Evolutionary conservation across 2,113 vertebrate genomes (phyloP).

Genomic region (Sinocyclocheilus grahami): DNA sequence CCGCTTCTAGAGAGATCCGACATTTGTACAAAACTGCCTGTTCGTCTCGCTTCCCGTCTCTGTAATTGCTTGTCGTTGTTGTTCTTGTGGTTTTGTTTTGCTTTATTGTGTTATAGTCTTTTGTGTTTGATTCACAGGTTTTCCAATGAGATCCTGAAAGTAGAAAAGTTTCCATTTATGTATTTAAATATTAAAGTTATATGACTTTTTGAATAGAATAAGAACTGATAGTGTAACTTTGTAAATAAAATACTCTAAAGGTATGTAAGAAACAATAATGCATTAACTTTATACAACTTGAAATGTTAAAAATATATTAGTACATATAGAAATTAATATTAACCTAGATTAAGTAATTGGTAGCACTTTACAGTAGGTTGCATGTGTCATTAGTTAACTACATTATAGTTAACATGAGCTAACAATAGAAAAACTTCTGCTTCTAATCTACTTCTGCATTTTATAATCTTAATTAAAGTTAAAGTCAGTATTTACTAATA

Average conservation of each 20-base stretch:
- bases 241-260: background rate
- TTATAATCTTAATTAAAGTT: background rate
- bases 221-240: background rate
- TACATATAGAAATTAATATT: background rate
- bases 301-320: background rate
- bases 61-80: slow-evolving; percentile 39
- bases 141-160: slow-evolving; percentile 87
- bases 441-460: background rate
- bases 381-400: background rate
- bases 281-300: background rate
- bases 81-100: slow-evolving; percentile 55
- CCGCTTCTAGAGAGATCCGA: slow-evolving; percentile 82
- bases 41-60: slow-evolving; percentile 53
- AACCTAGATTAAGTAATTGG: background rate
- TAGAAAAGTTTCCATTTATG: slow-evolving; percentile 62
- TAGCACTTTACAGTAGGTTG: background rate
- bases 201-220: background rate
- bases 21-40: slow-evolving; percentile 84
- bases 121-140: slow-evolving; percentile 82
- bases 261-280: background rate
- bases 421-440: background rate
- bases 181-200: background rate
- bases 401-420: background rate
- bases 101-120: slow-evolving; percentile 67
- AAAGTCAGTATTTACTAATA: background rate